phyloP scores from a whole-genome alignment of 2,113 vertebrate genomes.

The Isurus oxyrinchus region DNA sequence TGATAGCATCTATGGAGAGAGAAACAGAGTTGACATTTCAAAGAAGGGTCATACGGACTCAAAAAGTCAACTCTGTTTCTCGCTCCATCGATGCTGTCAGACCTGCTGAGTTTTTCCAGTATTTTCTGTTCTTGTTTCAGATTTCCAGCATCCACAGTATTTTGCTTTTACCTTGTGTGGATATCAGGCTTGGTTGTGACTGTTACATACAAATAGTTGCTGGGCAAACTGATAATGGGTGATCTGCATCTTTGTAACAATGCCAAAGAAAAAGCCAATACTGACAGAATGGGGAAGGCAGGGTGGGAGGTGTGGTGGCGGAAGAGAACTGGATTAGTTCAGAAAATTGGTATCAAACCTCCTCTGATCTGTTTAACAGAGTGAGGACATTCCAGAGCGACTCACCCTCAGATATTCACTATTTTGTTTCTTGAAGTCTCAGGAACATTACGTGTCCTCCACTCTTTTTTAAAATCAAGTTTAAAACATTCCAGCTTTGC shows the following conservation, averaged over 20 bases:
- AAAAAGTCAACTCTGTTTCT: too few relatives aligned
- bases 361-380: neutral
- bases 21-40: too few relatives aligned
- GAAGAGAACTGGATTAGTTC: neutral
- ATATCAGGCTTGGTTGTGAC: too few relatives aligned
- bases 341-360: neutral
- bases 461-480: neutral
- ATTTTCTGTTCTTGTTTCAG: too few relatives aligned
- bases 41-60: too few relatives aligned
- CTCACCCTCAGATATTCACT: neutral
- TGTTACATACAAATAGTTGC: neutral
- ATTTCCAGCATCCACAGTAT: too few relatives aligned
- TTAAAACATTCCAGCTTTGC: neutral
- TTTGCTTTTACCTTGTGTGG: too few relatives aligned
- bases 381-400: neutral
- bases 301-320: too few relatives aligned
- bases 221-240: neutral
- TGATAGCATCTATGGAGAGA: too few relatives aligned
- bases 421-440: neutral
- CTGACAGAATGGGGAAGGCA: too few relatives aligned
- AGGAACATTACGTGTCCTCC: neutral
- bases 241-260: neutral
- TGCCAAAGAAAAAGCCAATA: neutral
- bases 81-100: too few relatives aligned
- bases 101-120: too few relatives aligned